These are phyloP conservation scores for Eumaeus atala DNA, from an alignment of 1,140 invertebrate genomes.

Conservation along the genomic window DNA sequence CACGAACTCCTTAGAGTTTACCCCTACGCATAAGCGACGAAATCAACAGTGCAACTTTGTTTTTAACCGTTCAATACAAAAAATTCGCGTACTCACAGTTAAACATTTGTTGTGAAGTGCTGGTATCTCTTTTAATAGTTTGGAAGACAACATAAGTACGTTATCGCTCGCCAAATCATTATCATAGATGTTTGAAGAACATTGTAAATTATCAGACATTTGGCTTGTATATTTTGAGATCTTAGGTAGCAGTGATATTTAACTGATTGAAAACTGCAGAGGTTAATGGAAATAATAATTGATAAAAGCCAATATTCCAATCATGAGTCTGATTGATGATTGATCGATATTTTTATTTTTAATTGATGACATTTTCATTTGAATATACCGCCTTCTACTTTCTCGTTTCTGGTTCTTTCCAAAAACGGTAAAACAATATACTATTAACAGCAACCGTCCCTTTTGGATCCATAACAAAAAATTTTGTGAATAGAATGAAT, in stretches of 20 bases:
- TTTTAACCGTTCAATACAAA: background rate
- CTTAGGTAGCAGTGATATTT: background rate
- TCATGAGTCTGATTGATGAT: no score
- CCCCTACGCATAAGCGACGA: no score
- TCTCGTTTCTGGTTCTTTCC: background rate
- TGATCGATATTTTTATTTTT: background rate
- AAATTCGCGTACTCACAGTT: constrained; percentile 31
- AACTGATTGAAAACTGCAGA: background rate
- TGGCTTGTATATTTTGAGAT: background rate
- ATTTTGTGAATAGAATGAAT: no score
- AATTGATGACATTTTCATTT: background rate
- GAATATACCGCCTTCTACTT: constrained; percentile 4
- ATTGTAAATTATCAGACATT: constrained; percentile 6
- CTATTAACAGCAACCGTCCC: no score
- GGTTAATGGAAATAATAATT: background rate
- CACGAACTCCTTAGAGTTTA: no score
- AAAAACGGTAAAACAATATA: background rate
- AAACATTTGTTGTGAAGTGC: constrained; percentile 32
- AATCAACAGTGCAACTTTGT: no score
- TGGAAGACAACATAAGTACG: constrained; percentile 34
- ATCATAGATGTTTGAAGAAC: constrained; percentile 37
- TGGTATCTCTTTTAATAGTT: constrained; percentile 32
- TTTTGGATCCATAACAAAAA: no score
- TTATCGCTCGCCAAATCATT: constrained; percentile 36
- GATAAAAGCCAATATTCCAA: background rate